These are phyloP conservation scores for Lineus longissimus DNA, from an alignment of 1,140 invertebrate genomes.

Conservation along the genomic window DNA sequence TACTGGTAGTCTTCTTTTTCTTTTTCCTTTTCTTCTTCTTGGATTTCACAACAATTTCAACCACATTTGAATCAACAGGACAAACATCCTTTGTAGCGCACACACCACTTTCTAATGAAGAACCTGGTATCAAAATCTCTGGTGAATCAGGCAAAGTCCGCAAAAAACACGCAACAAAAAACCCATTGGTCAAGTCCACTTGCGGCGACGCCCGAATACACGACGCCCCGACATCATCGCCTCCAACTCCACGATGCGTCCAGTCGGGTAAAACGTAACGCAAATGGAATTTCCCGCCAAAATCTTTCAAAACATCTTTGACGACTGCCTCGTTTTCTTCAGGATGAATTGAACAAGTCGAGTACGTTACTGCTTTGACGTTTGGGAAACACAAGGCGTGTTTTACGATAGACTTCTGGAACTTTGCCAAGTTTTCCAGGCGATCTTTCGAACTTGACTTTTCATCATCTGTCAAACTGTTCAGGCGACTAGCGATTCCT, in stretches of 20 bases:
- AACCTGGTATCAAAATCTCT: no score
- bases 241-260: constrained; percentile 43
- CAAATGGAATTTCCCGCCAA: constrained; percentile 31
- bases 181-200: constrained; percentile 80
- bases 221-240: constrained; percentile 35
- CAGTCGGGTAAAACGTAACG: constrained; percentile 34
- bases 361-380: constrained; percentile 84
- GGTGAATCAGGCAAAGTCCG: constrained; percentile 8
- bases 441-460: constrained; percentile 24
- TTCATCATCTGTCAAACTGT: constrained; percentile 29
- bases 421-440: constrained; percentile 61
- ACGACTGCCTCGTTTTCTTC: constrained; percentile 93
- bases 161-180: constrained; percentile 89
- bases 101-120: no score
- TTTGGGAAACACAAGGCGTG: constrained; percentile 83
- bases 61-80: no score
- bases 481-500: constrained; percentile 58
- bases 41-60: no score
- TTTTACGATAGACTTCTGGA: constrained; percentile 80
- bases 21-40: no score
- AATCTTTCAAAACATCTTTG: constrained; percentile 54
- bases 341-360: constrained; percentile 84
- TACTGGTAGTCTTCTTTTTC: no score
- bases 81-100: no score
- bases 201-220: constrained; percentile 76